A percentile compares a stretch with the other conserved stretches of the same genome.
These are phyloP conservation scores for Muschampia plurimacula DNA, from an alignment of 2,888 invertebrate genomes.

Conservation along the genomic window DNA sequence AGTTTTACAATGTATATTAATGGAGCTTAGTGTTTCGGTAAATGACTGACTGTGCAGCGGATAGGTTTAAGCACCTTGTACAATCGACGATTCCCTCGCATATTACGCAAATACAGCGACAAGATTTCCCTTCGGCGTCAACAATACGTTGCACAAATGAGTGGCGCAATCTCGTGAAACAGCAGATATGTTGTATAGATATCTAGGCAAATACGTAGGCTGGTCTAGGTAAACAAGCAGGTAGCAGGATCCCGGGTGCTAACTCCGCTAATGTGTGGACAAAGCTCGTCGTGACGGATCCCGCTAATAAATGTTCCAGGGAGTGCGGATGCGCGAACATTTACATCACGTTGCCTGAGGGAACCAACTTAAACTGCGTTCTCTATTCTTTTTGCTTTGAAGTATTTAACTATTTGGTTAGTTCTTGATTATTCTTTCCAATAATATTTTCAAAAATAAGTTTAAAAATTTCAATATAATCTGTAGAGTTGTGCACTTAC, in stretches of 20 bases:
- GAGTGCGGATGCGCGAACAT: slow-evolving; percentile 68
- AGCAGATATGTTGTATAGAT: slow-evolving; percentile 67
- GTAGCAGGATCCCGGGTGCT: slow-evolving; percentile 75
- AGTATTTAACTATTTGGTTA: not conserved
- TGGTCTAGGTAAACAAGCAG: slow-evolving; percentile 73
- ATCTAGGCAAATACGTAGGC: slow-evolving; percentile 71
- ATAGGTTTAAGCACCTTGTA: slow-evolving; percentile 65
- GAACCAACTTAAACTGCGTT: slow-evolving; percentile 32
- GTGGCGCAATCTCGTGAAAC: slow-evolving; percentile 73
- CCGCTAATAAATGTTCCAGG: slow-evolving; percentile 83
- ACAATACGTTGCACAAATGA: slow-evolving; percentile 74
- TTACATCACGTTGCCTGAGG: slow-evolving; percentile 54
- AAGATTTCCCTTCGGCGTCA: slow-evolving; percentile 77
- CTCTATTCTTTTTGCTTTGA: not conserved
- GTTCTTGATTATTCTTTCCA: not conserved
- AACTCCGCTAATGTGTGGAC: slow-evolving; percentile 83
- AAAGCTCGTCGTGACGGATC: slow-evolving; percentile 79
- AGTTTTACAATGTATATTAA: slow-evolving; percentile 30
- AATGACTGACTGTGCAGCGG: slow-evolving; percentile 11
- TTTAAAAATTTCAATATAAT: not conserved
- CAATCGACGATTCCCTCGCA: slow-evolving; percentile 64
- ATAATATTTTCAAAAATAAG: not conserved
- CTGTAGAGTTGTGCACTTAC: not conserved
- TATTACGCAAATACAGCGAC: slow-evolving; percentile 68
- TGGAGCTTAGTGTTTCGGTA: slow-evolving; percentile 16